A percentile compares a stretch with the other conserved stretches of the same genome.
Evolutionary conservation across 2,797 vertebrate genomes (phyloP).

Genomic region (Trachurus trachurus): DNA sequence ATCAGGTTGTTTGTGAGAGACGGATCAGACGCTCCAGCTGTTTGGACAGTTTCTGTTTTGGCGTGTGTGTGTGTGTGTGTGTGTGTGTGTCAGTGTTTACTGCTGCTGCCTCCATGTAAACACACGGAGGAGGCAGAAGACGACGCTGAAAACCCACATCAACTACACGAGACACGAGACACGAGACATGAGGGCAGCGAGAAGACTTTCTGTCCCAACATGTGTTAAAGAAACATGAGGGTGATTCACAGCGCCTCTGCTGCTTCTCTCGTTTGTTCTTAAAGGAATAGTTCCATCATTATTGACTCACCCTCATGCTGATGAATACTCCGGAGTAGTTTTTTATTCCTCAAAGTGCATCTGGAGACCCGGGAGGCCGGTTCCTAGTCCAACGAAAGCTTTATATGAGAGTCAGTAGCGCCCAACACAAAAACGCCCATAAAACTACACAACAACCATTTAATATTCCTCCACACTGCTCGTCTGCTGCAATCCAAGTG

Average conservation of each 20-base stretch:
- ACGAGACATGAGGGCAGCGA: neutral
- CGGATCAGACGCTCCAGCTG: conserved; percentile 17
- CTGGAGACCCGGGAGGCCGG: too few species aligned
- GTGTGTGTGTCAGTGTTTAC: conserved; percentile 1
- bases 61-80: neutral
- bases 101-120: conserved; percentile 8
- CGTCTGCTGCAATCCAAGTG: too few species aligned
- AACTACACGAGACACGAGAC: conserved; percentile 13
- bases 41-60: conserved; percentile 30
- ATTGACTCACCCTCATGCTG: too few species aligned
- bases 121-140: conserved; percentile 11
- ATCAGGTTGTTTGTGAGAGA: neutral
- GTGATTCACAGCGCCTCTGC: neutral
- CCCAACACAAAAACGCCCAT: too few species aligned
- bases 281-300: neutral
- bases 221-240: neutral
- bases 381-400: too few species aligned
- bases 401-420: too few species aligned
- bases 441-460: too few species aligned
- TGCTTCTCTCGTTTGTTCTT: neutral
- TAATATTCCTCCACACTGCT: too few species aligned
- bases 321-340: too few species aligned
- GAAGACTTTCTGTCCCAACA: neutral
- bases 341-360: too few species aligned
- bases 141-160: conserved; percentile 6